phyloP scores from a whole-genome alignment of 1,140 invertebrate species.

The Coenobita brevimanus region DNA sequence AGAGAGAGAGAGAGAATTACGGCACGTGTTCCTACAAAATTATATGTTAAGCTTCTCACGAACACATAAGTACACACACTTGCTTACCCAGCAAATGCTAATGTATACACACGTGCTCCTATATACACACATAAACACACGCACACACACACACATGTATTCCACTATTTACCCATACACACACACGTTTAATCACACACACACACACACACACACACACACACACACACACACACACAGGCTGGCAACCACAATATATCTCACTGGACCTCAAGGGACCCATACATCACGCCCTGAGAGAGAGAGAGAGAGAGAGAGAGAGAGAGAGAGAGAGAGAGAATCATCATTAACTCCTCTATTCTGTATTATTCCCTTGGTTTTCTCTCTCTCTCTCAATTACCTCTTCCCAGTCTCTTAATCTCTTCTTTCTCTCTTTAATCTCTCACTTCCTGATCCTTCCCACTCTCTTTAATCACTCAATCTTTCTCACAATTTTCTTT shows the following conservation, averaged over 20 bases:
- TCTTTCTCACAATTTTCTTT: too few species aligned
- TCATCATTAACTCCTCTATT: not conserved
- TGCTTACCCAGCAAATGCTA: conserved; percentile 29
- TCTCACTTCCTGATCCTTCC: too few species aligned
- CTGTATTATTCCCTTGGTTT: not conserved
- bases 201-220: conserved; percentile 16
- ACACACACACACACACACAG: conserved; percentile 9
- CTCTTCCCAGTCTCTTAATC: too few species aligned
- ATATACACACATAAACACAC: conserved; percentile 30
- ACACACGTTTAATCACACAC: conserved; percentile 21
- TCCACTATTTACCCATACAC: not conserved
- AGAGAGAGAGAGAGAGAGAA: too few species aligned
- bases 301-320: too few species aligned
- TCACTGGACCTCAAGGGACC: not conserved
- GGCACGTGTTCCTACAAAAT: too few species aligned
- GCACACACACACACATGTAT: conserved; percentile 19
- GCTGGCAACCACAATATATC: not conserved
- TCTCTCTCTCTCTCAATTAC: not conserved
- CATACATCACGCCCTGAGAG: not conserved
- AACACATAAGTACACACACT: conserved; percentile 35
- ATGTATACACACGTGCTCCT: conserved; percentile 15
- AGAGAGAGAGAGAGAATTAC: too few species aligned
- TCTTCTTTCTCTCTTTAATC: too few species aligned
- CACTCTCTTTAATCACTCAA: too few species aligned
- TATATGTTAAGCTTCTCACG: too few species aligned